Percentiles rank a stretch among this genome's conserved stretches.
phyloP scores from a whole-genome alignment of 1,140 invertebrate species.

The Tenebrio molitor region DNA sequence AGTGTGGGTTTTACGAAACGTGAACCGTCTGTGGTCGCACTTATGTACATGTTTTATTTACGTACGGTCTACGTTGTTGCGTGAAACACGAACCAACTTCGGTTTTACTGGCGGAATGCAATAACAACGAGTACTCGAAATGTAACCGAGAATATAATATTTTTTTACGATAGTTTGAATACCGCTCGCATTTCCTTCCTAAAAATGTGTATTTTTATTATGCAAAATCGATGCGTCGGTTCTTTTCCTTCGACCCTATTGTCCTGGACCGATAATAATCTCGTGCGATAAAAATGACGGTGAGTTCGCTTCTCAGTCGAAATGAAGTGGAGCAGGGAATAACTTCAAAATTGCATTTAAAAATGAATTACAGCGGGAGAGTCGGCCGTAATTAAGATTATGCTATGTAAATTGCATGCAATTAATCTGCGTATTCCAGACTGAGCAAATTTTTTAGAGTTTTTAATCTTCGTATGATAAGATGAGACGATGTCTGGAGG shows the following conservation, averaged over 20 bases:
- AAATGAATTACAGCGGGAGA: constrained; percentile 42
- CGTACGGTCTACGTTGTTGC: constrained; percentile 10
- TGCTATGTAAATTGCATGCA: constrained; percentile 56
- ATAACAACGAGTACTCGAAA: neutral
- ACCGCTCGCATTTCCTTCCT: neutral
- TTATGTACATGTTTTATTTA: constrained; percentile 9
- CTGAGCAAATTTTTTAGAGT: constrained; percentile 49
- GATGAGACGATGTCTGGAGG: constrained; percentile 52
- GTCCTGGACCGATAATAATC: constrained; percentile 2
- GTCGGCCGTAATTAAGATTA: constrained; percentile 53
- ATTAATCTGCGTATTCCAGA: constrained; percentile 53
- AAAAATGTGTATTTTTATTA: neutral
- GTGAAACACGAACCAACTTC: constrained; percentile 3
- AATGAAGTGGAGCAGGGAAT: constrained; percentile 42
- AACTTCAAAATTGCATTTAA: constrained; percentile 48
- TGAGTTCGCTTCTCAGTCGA: constrained; percentile 9
- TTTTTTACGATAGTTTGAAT: constrained; percentile 4
- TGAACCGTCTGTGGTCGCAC: constrained; percentile 12
- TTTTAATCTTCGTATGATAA: constrained; percentile 55
- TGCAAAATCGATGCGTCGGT: constrained; percentile 9
- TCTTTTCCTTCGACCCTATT: neutral
- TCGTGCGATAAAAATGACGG: constrained; percentile 17
- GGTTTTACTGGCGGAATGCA: neutral
- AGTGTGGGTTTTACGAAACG: constrained; percentile 1
- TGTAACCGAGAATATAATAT: neutral